These are phyloP conservation scores for Carapus acus DNA, from an alignment of 2,797 vertebrate genomes.

Conservation along the genomic window DNA sequence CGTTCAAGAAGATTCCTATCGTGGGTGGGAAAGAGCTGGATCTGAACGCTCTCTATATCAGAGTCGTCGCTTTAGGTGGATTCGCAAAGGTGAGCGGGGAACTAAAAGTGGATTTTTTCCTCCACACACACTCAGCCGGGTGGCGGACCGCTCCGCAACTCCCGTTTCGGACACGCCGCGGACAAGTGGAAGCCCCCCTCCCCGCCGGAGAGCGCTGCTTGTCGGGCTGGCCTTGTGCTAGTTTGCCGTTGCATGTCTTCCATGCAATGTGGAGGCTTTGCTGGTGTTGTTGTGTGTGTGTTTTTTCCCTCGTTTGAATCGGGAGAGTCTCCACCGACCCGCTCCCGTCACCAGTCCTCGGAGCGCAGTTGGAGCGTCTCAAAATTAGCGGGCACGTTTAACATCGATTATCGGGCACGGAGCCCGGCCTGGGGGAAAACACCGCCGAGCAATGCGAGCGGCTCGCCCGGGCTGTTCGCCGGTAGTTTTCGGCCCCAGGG, in stretches of 20 bases:
- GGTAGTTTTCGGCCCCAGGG: conserved; percentile 67
- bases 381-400: conserved; percentile 94
- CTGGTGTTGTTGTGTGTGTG: conserved; percentile 72
- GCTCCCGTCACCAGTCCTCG: conserved; percentile 69
- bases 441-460: conserved; percentile 69
- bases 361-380: conserved; percentile 89
- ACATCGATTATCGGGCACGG: conserved; percentile 88
- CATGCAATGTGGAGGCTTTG: conserved; percentile 70
- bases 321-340: no score
- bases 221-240: conserved; percentile 74
- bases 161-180: conserved; percentile 33
- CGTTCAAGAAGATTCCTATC: conserved; percentile 97
- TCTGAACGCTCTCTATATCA: conserved; percentile 93
- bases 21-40: conserved; percentile 99
- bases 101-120: conserved; percentile 80
- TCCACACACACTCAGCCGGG: conserved; percentile 61
- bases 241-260: conserved; percentile 67
- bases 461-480: conserved; percentile 62
- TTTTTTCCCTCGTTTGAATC: no score
- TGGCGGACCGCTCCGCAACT: conserved; percentile 53
- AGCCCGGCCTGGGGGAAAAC: conserved; percentile 74
- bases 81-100: conserved; percentile 98
- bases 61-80: conserved; percentile 98
- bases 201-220: conserved; percentile 29
- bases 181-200: conserved; percentile 48